phyloP scores from a whole-genome alignment of 2,888 invertebrate genomes.

The Drosophila meridionalis region DNA sequence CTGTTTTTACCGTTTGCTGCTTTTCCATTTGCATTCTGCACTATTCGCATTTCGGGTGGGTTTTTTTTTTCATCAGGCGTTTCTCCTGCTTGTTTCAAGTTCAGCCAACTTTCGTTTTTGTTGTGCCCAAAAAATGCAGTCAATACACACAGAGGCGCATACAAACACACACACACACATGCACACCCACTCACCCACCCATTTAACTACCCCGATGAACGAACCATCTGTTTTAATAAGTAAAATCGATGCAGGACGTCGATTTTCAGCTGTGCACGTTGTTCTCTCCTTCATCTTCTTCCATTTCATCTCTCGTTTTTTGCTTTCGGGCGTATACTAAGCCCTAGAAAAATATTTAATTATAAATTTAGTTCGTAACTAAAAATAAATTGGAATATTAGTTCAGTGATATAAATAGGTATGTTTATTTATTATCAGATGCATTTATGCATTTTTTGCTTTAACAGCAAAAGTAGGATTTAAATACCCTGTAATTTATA shows the following conservation, averaged over 20 bases:
- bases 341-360: not conserved
- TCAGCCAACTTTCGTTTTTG: conserved; percentile 79
- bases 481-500: not conserved
- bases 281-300: not conserved
- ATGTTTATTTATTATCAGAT: not conserved
- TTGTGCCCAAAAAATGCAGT: conserved; percentile 66
- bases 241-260: conserved; percentile 32
- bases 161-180: conserved; percentile 1
- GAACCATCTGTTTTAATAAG: conserved; percentile 56
- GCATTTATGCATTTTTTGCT: not conserved
- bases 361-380: not conserved
- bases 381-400: conserved; percentile 1
- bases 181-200: conserved; percentile 16
- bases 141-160: conserved; percentile 19
- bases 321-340: too few relatives aligned
- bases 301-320: not conserved
- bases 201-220: conserved; percentile 28
- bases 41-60: conserved; percentile 54
- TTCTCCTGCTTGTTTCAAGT: conserved; percentile 60
- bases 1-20: conserved; percentile 29
- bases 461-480: not conserved
- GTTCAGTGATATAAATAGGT: not conserved
- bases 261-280: conserved; percentile 48
- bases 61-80: conserved; percentile 22
- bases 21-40: conserved; percentile 22